Conservation (phyloP, 2,797 vertebrate species). For the Sebastes elongatus region DNA sequence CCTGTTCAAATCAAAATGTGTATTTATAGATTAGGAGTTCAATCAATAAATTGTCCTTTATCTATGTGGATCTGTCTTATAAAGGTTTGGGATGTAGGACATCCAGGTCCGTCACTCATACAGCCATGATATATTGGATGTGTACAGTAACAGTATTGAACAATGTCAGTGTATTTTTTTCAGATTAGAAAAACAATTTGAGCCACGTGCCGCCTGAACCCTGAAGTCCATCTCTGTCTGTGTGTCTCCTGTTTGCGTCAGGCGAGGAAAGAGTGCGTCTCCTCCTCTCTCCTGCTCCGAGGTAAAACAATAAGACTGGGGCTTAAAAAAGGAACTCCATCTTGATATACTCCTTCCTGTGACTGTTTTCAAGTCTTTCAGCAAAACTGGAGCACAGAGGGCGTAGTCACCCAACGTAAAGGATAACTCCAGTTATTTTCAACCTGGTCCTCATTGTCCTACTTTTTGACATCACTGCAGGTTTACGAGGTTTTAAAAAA, state of each 20-base stretch:
- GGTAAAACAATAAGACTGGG: constrained; percentile 88
- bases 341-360: constrained; percentile 91
- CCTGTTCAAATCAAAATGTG: not conserved
- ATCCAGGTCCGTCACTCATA: not conserved
- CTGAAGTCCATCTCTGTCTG: constrained; percentile 24
- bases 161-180: not conserved
- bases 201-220: constrained; percentile 6
- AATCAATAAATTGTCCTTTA: constrained; percentile 12
- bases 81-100: not conserved
- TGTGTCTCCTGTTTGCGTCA: constrained; percentile 69
- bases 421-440: constrained; percentile 57
- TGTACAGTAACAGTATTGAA: not conserved
- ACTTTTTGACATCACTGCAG: not conserved
- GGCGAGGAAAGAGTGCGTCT: constrained; percentile 62
- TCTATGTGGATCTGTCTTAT: not conserved
- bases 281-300: constrained; percentile 65
- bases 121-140: not conserved
- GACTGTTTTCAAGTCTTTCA: constrained; percentile 86
- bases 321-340: constrained; percentile 87
- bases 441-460: constrained; percentile 43
- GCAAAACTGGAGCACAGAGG: constrained; percentile 64
- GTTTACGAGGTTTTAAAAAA: not conserved
- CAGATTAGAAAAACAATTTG: constrained; percentile 14
- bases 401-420: constrained; percentile 70
- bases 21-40: not conserved